Base-by-base conservation (phyloP, 1,140 invertebrate genomes). In the Sitobion miscanthi region DNA sequence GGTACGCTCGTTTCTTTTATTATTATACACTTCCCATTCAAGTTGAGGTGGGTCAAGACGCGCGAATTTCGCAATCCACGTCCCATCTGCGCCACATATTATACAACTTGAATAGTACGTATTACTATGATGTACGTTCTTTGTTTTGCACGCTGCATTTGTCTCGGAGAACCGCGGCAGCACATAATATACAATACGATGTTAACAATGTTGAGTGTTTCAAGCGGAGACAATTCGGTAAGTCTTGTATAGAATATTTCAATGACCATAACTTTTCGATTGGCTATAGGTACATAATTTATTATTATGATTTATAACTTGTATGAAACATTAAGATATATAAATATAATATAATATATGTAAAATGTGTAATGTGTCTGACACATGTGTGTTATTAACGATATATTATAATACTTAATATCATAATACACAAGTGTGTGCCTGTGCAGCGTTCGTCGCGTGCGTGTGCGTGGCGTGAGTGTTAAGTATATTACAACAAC, bases 1-100 rank as follows among this genome's bases (percentile, higher is more conserved):
- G 30, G 83, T 77, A 77, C 38, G 38, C 11, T 86, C 4, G 23
- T 85, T 88, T 88, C 52, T 23, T 52, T 49, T 35, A 21, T 52
- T 52, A 23, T 52, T 54, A 9, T 54, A 86, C n/a, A 23, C 54
- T 47, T 30, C 25, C 11, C 25, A n/a, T n/a, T 47, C 47, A 52
- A 30, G 30, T 87, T 89, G 52, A 89, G 88, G 88, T 57, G 49
- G 88, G 88, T 89, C 88, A 89, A 42, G 52, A 89, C 52, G 49
- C 86, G 45, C 14, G 49, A 52, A 17, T 86, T 86, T 54, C 87
- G 47, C 47, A 86, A 86, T 42, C 38, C 85, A 42, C 35, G 2
- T 38, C 21, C 35, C n/a, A 83, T 23, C 62, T 77, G 35, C 77
- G 20, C 77, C 2, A 20, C 35, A 23, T n/a, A 17, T 5, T 14